Conservation (phyloP, 2,888 invertebrate species). For the Erynnis tages region DNA sequence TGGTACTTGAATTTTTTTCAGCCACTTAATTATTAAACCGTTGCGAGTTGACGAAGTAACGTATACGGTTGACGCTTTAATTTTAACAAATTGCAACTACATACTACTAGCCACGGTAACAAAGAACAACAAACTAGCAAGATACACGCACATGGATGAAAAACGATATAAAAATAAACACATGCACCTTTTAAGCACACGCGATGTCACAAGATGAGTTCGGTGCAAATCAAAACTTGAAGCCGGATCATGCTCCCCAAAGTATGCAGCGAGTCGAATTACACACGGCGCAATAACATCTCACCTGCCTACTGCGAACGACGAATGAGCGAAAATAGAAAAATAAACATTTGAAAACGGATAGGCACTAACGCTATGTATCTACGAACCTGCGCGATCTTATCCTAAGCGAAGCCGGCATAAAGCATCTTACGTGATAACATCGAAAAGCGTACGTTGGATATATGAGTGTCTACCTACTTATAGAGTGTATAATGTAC, state of each 20-base stretch:
- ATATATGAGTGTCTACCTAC: too few relatives aligned
- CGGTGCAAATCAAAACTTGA: neutral
- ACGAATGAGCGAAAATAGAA: neutral
- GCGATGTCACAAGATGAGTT: neutral
- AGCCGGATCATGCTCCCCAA: neutral
- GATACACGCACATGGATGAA: neutral
- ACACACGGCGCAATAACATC: neutral
- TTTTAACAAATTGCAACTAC: too few relatives aligned
- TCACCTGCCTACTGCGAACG: neutral
- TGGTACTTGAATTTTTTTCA: too few relatives aligned
- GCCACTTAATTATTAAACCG: too few relatives aligned
- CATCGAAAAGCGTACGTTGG: conserved; percentile 1
- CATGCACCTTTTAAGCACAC: neutral
- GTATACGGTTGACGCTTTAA: too few relatives aligned
- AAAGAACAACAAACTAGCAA: too few relatives aligned
- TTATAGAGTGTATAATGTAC: neutral
- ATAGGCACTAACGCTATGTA: too few relatives aligned
- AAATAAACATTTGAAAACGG: too few relatives aligned
- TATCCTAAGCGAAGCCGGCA: neutral
- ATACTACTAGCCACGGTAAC: too few relatives aligned
- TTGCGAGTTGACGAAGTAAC: too few relatives aligned
- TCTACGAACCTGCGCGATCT: neutral
- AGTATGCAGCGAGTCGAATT: neutral
- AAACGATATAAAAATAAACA: neutral
- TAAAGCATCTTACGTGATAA: neutral